Evolutionary conservation across 2,113 vertebrate genomes (phyloP), one percentile per base, ranked within the genome.

Genomic region (Lepisosteus osseus): DNA sequence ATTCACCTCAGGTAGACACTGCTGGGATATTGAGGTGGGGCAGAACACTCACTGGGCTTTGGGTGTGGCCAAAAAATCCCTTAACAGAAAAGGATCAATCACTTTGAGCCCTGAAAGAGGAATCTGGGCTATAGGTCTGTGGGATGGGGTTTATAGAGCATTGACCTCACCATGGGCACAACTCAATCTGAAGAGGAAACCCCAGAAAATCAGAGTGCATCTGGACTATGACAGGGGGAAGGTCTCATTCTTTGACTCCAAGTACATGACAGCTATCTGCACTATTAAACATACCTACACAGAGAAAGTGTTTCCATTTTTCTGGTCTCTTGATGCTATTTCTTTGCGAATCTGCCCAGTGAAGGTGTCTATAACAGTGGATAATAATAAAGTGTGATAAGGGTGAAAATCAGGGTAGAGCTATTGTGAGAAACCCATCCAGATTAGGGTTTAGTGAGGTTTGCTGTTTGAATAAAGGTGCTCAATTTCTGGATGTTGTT

Each of bases 1-100:
- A 40, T 80, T 76, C 54, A 61, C 6, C 69, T 76, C 76, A 7
- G 79, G 80, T 0, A 64, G 59, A 17, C 77, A n/a, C 51, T 13
- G 76, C 9, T 89, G 85, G 75, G 80, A 82, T 7, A 51, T 80
- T 0, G 76, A 80, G 64, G 80, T 82, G 11, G 76, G 78, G 61
- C 55, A 73, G 67, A 79, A 70, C 73, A 68, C 69, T 4, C 66
- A 70, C 12, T 82, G 80, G 80, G 80, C 77, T 0, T 73, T 79
- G 47, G 80, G 80, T 29, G 61, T 82, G 45, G 75, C 77, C 68
- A 55, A 66, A 3, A 65, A 79, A 62, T 79, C 80, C 3, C 56
- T 72, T 2, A 72, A 69, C 43, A 54, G 40, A 68, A 64, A 65
- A 42, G 65, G 29, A 1, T 29, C 29, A 29, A 29, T 29, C 29